These are phyloP conservation scores for Melanophora roralis DNA, from an alignment of 2,888 invertebrate genomes.

Conservation along the genomic window DNA sequence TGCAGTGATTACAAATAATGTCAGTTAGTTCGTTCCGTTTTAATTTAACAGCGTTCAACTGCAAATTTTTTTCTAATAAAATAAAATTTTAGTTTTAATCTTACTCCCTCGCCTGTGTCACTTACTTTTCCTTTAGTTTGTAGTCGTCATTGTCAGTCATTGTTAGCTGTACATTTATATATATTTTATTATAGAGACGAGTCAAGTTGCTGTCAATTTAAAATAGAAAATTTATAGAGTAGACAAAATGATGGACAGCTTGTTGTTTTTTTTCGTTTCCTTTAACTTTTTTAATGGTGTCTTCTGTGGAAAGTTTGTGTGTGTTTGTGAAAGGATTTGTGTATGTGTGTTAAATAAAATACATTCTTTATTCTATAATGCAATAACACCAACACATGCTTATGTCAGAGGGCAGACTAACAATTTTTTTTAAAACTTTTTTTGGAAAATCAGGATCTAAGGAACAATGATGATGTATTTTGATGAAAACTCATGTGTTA, in stretches of 20 bases:
- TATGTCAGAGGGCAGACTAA: neutral
- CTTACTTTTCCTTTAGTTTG: conserved; percentile 25
- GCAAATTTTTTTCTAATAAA: conserved; percentile 24
- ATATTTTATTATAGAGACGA: conserved; percentile 65
- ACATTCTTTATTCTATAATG: conserved; percentile 47
- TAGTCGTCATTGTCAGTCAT: conserved; percentile 59
- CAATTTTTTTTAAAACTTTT: neutral
- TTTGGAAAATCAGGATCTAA: too few species aligned
- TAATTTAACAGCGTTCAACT: conserved; percentile 11
- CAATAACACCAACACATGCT: conserved; percentile 37
- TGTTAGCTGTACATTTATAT: conserved; percentile 53
- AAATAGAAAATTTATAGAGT: conserved; percentile 75
- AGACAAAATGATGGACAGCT: conserved; percentile 77
- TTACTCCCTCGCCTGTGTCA: neutral
- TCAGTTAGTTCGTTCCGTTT: conserved; percentile 52
- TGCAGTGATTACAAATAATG: conserved; percentile 53
- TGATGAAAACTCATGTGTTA: too few species aligned
- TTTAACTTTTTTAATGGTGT: conserved; percentile 23
- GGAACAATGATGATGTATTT: too few species aligned
- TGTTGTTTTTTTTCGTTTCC: conserved; percentile 64
- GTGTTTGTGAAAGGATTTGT: conserved; percentile 16
- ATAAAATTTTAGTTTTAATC: conserved; percentile 17
- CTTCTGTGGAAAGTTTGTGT: conserved; percentile 20
- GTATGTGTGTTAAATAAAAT: conserved; percentile 15
- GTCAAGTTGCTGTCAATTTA: conserved; percentile 75